Evolutionary conservation across 1,140 invertebrate species (phyloP).

Genomic region (Plodia interpunctella): DNA sequence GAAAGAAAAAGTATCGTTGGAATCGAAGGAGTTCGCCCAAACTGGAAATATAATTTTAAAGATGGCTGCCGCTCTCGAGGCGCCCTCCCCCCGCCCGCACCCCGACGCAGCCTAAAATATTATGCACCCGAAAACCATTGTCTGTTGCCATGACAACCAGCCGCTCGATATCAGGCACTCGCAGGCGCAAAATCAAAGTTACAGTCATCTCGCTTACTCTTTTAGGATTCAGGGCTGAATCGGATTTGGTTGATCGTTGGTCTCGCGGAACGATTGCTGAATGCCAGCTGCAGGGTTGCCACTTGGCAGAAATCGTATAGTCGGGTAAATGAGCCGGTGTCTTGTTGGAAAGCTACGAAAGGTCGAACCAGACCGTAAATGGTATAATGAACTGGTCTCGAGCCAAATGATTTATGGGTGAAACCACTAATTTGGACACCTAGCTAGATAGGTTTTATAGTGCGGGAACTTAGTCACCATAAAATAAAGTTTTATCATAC

Average conservation of each 20-base stretch:
- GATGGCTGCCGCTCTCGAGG: constrained; percentile 65
- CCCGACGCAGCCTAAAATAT: constrained; percentile 74
- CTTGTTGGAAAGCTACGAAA: constrained; percentile 56
- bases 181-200: constrained; percentile 54
- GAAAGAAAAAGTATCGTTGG: constrained; percentile 38
- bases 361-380: constrained; percentile 45
- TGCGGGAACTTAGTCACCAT: neutral
- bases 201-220: constrained; percentile 66
- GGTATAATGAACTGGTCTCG: constrained; percentile 19
- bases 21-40: constrained; percentile 59
- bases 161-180: constrained; percentile 64
- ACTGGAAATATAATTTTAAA: constrained; percentile 75
- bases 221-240: constrained; percentile 54
- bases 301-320: constrained; percentile 17
- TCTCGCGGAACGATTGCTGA: constrained; percentile 56
- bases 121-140: constrained; percentile 77
- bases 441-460: neutral
- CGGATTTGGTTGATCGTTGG: constrained; percentile 49
- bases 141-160: constrained; percentile 72
- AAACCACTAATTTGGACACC: neutral
- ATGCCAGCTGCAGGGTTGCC: constrained; percentile 67
- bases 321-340: constrained; percentile 24
- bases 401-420: constrained; percentile 2
- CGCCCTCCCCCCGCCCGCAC: constrained; percentile 42
- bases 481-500: neutral